Evolutionary conservation across 1,140 invertebrate genomes (phyloP).

Genomic region (Lepidostoma basale): DNA sequence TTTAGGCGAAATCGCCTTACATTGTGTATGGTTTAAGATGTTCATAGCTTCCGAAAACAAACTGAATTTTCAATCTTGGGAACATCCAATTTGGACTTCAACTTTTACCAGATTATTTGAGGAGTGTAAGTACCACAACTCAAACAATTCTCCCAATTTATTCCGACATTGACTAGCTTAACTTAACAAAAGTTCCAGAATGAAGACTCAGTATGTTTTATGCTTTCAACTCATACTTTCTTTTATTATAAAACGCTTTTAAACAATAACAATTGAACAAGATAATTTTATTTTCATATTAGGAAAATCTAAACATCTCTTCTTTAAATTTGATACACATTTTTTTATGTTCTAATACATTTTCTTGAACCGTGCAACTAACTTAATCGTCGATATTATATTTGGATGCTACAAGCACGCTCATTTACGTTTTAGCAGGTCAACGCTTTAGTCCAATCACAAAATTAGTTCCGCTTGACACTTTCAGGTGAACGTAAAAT

Average conservation of each 20-base stretch:
- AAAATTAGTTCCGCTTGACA: too few species aligned
- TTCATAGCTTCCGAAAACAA: constrained; percentile 26
- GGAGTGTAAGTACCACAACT: too few species aligned
- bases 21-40: constrained; percentile 43
- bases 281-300: constrained; percentile 33
- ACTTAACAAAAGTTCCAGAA: background rate
- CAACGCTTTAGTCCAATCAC: too few species aligned
- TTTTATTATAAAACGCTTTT: constrained; percentile 42
- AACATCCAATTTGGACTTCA: too few species aligned
- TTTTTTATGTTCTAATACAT: constrained; percentile 33
- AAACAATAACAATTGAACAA: constrained; percentile 45
- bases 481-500: too few species aligned
- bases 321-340: constrained; percentile 31
- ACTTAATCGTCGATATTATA: constrained; percentile 7
- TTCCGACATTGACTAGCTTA: too few species aligned
- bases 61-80: constrained; percentile 26
- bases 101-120: too few species aligned
- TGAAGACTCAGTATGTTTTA: constrained; percentile 28
- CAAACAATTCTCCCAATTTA: too few species aligned
- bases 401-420: constrained; percentile 25
- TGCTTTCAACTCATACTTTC: constrained; percentile 40
- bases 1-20: constrained; percentile 47
- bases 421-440: constrained; percentile 16
- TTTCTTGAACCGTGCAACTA: constrained; percentile 20
- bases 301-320: constrained; percentile 24